Evolutionary conservation across 2,888 invertebrate species (phyloP).

Genomic region (Platycheirus albimanus): DNA sequence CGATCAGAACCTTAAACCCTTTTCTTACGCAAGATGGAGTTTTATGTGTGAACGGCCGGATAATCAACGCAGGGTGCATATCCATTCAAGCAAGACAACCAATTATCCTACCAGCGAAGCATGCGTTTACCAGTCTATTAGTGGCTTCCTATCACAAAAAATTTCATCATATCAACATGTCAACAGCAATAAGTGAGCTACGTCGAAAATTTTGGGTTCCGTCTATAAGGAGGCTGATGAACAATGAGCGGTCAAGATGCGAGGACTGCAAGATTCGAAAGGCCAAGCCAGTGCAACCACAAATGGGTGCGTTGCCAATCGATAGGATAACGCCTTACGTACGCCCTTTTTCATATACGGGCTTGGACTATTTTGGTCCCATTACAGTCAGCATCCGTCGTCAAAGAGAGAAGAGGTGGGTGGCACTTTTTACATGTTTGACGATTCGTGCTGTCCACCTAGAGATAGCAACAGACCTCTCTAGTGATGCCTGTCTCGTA

Average conservation of each 20-base stretch:
- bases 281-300: not conserved
- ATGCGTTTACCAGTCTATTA: not conserved
- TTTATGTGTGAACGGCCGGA: not conserved
- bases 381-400: constrained; percentile 40
- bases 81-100: not conserved
- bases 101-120: not conserved
- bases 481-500: constrained; percentile 54
- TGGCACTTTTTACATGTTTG: constrained; percentile 14
- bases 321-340: constrained; percentile 23
- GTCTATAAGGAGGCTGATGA: not conserved
- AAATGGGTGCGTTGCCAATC: constrained; percentile 54
- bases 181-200: not conserved
- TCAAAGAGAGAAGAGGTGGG: constrained; percentile 37
- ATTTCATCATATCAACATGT: not conserved
- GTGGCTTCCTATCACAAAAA: not conserved
- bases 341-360: constrained; percentile 29
- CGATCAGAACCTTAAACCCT: not conserved
- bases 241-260: not conserved
- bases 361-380: constrained; percentile 61
- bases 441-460: constrained; percentile 47
- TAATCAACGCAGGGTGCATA: not conserved
- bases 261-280: constrained; percentile 1
- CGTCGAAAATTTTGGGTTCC: not conserved
- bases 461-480: constrained; percentile 47
- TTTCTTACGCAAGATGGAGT: not conserved